Conservation (phyloP, 2,797 vertebrate genomes). For the Lates japonicus region DNA sequence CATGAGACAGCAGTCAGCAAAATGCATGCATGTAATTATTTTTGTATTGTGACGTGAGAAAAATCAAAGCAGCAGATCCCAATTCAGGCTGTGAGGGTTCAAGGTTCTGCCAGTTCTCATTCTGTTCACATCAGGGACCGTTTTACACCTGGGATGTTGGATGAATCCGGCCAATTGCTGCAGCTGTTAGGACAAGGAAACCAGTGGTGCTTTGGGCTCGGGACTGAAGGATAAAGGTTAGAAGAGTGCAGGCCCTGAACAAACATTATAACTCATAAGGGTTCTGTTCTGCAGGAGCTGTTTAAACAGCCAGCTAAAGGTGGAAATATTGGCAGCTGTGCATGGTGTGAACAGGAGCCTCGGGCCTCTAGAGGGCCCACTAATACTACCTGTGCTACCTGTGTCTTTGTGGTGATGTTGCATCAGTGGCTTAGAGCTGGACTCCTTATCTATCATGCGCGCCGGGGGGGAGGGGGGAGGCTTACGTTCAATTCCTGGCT, state of each 20-base stretch:
- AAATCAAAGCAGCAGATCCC: not conserved
- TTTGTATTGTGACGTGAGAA: not conserved
- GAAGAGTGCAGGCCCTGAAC: conserved; percentile 13
- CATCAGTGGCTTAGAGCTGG: conserved; percentile 25
- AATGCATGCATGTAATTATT: not conserved
- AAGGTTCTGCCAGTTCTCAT: not conserved
- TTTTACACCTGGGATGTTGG: conserved; percentile 1
- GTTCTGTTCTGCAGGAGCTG: not conserved
- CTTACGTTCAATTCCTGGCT: not conserved
- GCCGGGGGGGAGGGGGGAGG: not conserved
- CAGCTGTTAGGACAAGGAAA: conserved; percentile 26
- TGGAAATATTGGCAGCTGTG: conserved; percentile 14
- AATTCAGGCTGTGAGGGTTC: not conserved
- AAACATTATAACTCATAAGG: conserved; percentile 6
- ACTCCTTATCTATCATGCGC: not conserved
- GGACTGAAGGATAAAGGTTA: conserved; percentile 9
- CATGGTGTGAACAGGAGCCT: not conserved
- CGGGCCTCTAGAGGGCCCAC: conserved; percentile 70
- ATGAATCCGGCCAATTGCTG: conserved; percentile 3
- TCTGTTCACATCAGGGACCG: not conserved
- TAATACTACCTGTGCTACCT: conserved; percentile 52
- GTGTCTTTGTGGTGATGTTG: conserved; percentile 3
- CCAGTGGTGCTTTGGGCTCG: not conserved
- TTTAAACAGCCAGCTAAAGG: not conserved
- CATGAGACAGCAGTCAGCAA: not conserved